Evolutionary conservation across 2,113 vertebrate species (phyloP).

Genomic region (Saimiri boliviensis): DNA sequence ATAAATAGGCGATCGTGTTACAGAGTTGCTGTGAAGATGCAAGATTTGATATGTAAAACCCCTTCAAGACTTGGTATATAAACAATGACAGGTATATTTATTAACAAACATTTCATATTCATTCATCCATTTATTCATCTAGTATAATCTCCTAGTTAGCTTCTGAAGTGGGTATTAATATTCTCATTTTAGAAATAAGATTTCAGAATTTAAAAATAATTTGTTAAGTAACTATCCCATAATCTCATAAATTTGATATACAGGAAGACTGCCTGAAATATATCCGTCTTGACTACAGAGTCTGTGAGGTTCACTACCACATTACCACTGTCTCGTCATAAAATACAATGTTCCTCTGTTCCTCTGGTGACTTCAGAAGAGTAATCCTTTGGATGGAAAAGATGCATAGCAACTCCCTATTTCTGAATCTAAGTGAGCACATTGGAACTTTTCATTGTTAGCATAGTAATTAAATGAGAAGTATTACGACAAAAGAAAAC

Average conservation of each 20-base stretch:
- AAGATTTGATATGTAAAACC: not conserved
- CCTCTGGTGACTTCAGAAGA: not conserved
- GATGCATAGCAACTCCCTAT: not conserved
- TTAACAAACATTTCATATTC: not conserved
- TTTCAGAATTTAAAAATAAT: conserved; percentile 34
- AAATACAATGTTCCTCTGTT: not conserved
- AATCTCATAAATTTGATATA: not conserved
- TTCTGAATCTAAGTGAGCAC: conserved; percentile 33
- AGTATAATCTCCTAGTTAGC: not conserved
- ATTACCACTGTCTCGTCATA: not conserved
- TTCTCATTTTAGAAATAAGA: conserved; percentile 28
- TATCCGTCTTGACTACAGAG: not conserved
- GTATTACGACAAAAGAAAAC: conserved; percentile 54
- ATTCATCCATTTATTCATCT: not conserved
- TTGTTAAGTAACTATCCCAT: not conserved
- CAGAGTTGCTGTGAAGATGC: not conserved
- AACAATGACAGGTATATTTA: not conserved
- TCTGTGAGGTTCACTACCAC: not conserved
- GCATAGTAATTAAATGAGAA: conserved; percentile 49
- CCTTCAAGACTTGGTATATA: not conserved
- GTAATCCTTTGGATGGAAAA: not conserved
- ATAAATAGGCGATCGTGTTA: not conserved
- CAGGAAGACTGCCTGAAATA: not conserved
- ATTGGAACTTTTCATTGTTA: not conserved
- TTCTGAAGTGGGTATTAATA: not conserved